Base-by-base conservation (phyloP, 2,113 vertebrate species). In the Nansenia antarctica region DNA sequence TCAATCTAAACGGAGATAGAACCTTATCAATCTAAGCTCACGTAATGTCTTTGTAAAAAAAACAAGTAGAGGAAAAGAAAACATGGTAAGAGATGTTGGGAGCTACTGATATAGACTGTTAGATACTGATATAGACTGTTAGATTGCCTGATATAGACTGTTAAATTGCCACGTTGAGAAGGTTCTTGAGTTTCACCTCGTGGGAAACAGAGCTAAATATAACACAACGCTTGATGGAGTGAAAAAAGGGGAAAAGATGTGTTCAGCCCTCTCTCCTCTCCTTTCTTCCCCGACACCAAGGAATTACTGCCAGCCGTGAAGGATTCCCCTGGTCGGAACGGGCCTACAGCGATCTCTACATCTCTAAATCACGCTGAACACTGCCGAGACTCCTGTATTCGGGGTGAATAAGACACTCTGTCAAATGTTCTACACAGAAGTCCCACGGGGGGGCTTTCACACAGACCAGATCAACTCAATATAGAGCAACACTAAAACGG, bases 1-100 rank as follows among this genome's bases (percentile, higher is more conserved):
- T n/a, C n/a, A n/a, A n/a, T n/a, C n/a, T n/a, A n/a, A n/a, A n/a
- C n/a, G n/a, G n/a, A n/a, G n/a, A n/a, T n/a, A n/a, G n/a, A n/a
- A n/a, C n/a, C n/a, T n/a, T n/a, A n/a, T n/a, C n/a, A n/a, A n/a
- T n/a, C 53, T 27, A 55, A 55, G 49, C 72, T 67, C 63, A 11
- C 22, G 12, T 52, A 26, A n/a, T n/a, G n/a, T n/a, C n/a, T n/a
- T n/a, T n/a, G n/a, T n/a, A n/a, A n/a, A n/a, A n/a, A n/a, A n/a
- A n/a, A n/a, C n/a, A n/a, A 11, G 65, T 84, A 53, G 22, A 24
- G 68, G 84, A 74, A 15, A 12, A 47, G 15, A 47, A 49, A 47
- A 47, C 42, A 47, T n/a, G 42, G 42, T 47, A 15, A 49, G 15
- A 49, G n/a, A 47, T 47, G 42, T 9, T n/a, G n/a, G n/a, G n/a